Evolutionary conservation across 2,797 vertebrate genomes (phyloP), one percentile per base, ranked within the genome.

Genomic region (Sebastes taczanowskii): DNA sequence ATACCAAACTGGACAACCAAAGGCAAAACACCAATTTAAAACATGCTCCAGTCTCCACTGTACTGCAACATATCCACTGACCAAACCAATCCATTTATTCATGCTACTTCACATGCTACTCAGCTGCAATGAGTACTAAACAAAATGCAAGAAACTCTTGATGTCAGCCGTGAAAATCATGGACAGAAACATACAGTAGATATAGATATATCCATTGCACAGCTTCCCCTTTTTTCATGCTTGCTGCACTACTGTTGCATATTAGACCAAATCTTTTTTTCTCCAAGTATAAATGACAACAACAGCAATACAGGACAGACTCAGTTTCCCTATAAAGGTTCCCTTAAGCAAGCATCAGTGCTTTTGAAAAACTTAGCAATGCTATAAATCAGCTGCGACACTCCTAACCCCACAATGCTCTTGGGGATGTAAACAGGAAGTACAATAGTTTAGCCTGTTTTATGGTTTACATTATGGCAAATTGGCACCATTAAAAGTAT

Each of bases 21-120:
- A 73, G 61, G 65, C 5, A 1, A 77, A 77, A 71, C 53, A 29
- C 22, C 16, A 32, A 20, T 59, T 49, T 30, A 23, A 32, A 63
- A 66, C 56, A 72, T 53, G 72, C 63, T 53, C 22, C 25, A 71
- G 49, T 34, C 8, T 72, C 4, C 0, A 49, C 13, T 64, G 38
- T 66, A 71, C n/a, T 29, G 34, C 53, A 74, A 13, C 8, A 52
- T 3, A 60, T 22, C 16, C 56, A 66, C 25, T 5, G 6, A 34
- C 27, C 30, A 34, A 74, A 67, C 13, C 29, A 72, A 70, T 76
- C 25, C 7, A 84, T 66, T 5, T 6, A 69, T 53, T 58, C 73
- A 77, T 83, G 62, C 68, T 55, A 62, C 29, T 8, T 23, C 0
- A 60, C 71, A 72, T 74, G 55, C 27, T 71, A 42, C 20, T 52